phyloP scores from a whole-genome alignment of 64 coral and sea anemone genomes.

The Trachythela sp. region DNA sequence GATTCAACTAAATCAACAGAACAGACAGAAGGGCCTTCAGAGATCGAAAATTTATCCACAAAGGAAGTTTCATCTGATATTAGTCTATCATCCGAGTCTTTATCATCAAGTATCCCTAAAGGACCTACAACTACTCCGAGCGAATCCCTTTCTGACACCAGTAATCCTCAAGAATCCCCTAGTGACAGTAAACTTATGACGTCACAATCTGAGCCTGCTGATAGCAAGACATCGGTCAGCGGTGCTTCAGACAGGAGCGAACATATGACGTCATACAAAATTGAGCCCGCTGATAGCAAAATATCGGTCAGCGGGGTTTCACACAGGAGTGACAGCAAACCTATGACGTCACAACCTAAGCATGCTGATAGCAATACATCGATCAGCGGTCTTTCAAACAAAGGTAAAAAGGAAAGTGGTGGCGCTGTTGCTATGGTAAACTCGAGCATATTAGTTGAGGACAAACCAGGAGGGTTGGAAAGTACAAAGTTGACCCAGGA shows the following conservation, averaged over 20 bases:
- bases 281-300: neutral
- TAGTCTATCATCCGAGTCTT: neutral
- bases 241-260: neutral
- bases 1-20: neutral
- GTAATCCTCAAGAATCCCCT: neutral
- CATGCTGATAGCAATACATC: neutral
- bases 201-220: neutral
- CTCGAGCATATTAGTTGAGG: neutral
- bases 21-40: neutral
- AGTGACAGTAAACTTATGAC: neutral
- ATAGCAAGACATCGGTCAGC: neutral
- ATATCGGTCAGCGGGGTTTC: neutral
- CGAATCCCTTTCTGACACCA: neutral
- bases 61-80: too few relatives aligned
- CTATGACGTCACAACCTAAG: neutral
- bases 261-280: too few relatives aligned
- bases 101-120: neutral
- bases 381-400: neutral
- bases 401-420: too few relatives aligned
- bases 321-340: too few relatives aligned
- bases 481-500: constrained; percentile 30
- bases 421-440: neutral
- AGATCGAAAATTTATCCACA: neutral
- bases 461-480: neutral
- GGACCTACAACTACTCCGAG: neutral